Percentiles rank a stretch among this genome's conserved stretches.
Evolutionary conservation across 2,113 vertebrate genomes (phyloP).

Genomic region (Alligator sinensis): DNA sequence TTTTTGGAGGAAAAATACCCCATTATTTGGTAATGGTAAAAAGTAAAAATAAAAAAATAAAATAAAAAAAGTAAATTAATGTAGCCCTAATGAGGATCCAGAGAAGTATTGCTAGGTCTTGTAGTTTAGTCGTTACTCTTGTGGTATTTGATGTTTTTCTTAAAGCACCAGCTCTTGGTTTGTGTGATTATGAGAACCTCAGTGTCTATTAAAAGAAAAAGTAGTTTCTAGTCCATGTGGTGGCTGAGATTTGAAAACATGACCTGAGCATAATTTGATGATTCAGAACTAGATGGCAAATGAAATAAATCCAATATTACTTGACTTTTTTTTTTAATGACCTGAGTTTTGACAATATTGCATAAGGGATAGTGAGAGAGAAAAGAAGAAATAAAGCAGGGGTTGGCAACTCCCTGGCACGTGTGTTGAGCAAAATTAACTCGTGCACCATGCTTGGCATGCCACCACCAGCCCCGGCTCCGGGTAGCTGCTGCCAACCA

Average conservation of each 20-base stretch:
- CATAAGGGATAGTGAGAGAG: background rate
- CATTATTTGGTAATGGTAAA: no score
- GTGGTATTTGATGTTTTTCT: background rate
- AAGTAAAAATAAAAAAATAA: no score
- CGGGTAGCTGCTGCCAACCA: no score
- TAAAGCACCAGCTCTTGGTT: background rate
- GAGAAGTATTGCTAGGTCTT: background rate
- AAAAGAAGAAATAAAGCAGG: background rate
- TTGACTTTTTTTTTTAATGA: background rate
- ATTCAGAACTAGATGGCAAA: background rate
- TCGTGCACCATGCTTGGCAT: no score
- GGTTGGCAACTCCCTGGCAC: no score
- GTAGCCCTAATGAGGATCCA: background rate
- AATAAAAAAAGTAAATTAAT: no score
- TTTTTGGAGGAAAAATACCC: no score
- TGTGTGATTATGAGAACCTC: background rate
- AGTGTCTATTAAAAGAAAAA: background rate
- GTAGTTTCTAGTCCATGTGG: background rate
- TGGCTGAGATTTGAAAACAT: background rate
- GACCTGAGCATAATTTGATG: background rate
- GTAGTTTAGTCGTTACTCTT: background rate
- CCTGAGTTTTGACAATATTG: constrained; percentile 6
- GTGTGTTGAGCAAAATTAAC: no score
- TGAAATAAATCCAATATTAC: background rate
- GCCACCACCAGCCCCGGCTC: no score